Conservation (phyloP, 2,797 vertebrate genomes). For the Propithecus deckenii region DNA sequence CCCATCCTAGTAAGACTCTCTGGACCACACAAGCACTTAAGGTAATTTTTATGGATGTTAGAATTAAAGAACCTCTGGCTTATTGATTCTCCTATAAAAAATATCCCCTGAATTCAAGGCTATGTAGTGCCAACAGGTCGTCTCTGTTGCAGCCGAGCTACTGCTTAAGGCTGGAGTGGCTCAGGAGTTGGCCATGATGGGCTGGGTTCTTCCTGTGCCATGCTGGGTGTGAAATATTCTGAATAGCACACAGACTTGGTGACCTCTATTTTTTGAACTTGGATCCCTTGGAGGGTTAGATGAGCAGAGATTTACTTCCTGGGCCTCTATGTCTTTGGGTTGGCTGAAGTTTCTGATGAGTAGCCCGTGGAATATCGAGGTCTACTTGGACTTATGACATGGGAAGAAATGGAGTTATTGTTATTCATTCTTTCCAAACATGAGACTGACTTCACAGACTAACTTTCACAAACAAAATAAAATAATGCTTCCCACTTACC, state of each 20-base stretch:
- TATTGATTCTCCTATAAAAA: background rate
- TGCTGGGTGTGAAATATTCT: background rate
- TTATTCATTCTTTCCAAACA: background rate
- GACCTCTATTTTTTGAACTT: background rate
- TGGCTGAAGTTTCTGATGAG: background rate
- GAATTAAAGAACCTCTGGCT: background rate
- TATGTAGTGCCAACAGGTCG: too few species aligned
- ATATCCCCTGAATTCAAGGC: background rate
- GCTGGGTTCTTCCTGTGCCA: background rate
- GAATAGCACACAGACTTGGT: background rate
- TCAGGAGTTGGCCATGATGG: background rate
- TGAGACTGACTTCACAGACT: background rate
- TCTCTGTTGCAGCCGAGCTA: background rate
- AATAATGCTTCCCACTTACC: background rate
- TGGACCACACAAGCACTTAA: background rate
- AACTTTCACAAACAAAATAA: conserved; percentile 24
- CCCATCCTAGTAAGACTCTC: background rate
- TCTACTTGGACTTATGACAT: background rate
- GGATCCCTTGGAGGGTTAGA: background rate
- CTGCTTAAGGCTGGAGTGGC: background rate
- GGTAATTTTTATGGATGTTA: background rate
- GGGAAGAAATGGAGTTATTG: background rate
- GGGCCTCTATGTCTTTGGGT: background rate
- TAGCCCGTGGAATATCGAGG: background rate
- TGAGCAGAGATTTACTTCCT: background rate